Percentiles rank a stretch among this genome's conserved stretches.
Evolutionary conservation across 2,113 vertebrate genomes (phyloP).

Genomic region (Chaetodon auriga): DNA sequence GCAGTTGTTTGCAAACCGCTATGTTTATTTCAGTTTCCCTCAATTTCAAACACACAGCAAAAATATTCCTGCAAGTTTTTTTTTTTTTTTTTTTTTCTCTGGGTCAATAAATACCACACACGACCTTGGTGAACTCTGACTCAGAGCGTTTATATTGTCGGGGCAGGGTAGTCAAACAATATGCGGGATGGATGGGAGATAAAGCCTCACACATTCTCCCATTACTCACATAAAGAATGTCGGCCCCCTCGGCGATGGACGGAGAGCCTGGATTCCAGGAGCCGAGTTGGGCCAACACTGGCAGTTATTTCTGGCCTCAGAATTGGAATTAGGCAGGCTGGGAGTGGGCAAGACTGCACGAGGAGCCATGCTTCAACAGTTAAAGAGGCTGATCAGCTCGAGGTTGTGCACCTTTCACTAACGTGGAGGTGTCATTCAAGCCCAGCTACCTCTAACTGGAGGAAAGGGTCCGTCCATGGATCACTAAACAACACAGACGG

Average conservation of each 20-base stretch:
- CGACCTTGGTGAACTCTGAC: constrained; percentile 73
- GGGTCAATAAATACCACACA: constrained; percentile 67
- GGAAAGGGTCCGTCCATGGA: constrained; percentile 72
- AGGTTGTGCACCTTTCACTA: constrained; percentile 68
- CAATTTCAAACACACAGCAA: constrained; percentile 53
- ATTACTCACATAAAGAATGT: constrained; percentile 74
- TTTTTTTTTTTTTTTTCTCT: constrained; percentile 29
- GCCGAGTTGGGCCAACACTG: constrained; percentile 61
- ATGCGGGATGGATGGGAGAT: constrained; percentile 66
- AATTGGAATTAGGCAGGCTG: constrained; percentile 62
- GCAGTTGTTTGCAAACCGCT: constrained; percentile 39
- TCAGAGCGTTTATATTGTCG: constrained; percentile 72
- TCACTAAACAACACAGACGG: constrained; percentile 75
- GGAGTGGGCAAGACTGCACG: constrained; percentile 29
- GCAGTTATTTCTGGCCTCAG: constrained; percentile 74
- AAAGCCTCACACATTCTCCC: constrained; percentile 70
- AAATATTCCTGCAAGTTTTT: constrained; percentile 26
- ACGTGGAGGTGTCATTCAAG: constrained; percentile 78
- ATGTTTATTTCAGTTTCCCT: constrained; percentile 50
- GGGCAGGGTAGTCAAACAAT: constrained; percentile 75
- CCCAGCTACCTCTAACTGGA: constrained; percentile 67
- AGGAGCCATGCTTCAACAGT: constrained; percentile 76
- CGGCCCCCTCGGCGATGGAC: constrained; percentile 45
- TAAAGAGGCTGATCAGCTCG: constrained; percentile 76
- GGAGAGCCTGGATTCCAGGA: constrained; percentile 55